Evolutionary conservation across 2,113 vertebrate genomes (phyloP).

Genomic region (Nothobranchius kuhntae): DNA sequence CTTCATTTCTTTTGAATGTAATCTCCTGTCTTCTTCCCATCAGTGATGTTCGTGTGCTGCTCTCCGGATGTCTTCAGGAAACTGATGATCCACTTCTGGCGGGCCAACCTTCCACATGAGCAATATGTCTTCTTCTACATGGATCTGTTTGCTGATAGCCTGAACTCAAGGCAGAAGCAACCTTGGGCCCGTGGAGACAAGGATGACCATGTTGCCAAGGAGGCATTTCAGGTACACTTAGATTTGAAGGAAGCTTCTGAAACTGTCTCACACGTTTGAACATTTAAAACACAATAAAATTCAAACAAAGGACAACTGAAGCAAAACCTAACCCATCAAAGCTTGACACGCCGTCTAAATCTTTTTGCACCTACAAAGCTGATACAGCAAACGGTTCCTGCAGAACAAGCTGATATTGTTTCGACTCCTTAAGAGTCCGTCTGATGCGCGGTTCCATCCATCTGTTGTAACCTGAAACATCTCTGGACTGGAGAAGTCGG

Average conservation of each 20-base stretch:
- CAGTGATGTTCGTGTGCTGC: conserved; percentile 93
- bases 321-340: too few species aligned
- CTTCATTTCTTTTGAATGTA: neutral
- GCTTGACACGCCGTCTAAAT: too few species aligned
- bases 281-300: too few species aligned
- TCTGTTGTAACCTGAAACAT: too few species aligned
- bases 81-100: conserved; percentile 85
- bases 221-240: conserved; percentile 84
- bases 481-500: too few species aligned
- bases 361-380: too few species aligned
- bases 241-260: neutral
- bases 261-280: too few species aligned
- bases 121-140: conserved; percentile 92
- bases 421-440: too few species aligned
- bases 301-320: too few species aligned
- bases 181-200: conserved; percentile 86
- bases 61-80: conserved; percentile 83
- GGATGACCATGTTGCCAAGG: conserved; percentile 78
- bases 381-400: too few species aligned
- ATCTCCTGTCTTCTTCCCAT: neutral
- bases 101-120: conserved; percentile 76
- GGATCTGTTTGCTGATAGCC: conserved; percentile 86
- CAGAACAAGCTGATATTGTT: too few species aligned
- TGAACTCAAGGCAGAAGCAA: conserved; percentile 64
- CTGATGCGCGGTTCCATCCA: too few species aligned